Base-by-base conservation (phyloP, 2,888 invertebrate species). In the Drosophila helvetica region DNA sequence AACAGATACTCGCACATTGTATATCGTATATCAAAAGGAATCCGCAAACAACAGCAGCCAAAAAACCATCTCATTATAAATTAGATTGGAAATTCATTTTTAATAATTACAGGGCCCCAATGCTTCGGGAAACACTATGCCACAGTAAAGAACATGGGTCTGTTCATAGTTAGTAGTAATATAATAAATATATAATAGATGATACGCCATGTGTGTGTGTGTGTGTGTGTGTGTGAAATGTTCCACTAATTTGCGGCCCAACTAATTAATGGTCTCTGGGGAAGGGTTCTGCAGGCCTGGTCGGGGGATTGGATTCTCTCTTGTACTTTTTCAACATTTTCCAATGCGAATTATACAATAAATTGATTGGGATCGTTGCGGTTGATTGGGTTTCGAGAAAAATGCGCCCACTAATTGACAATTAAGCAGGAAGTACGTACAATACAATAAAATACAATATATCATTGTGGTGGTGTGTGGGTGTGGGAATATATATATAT, bases 211-310 rank as follows among this genome's bases (percentile, higher is more conserved):
- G 17, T 30, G 10, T 25, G 10, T 42, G 19, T 12, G 30, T 19
- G 9, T 55, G 19, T 12, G 19, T 48, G 8, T 61, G 66, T 71
- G 59, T 57, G 64, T 50, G 64, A 73, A 75, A 73, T 71, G 72
- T 79, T 83, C 81, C 78, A 87, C 87, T 86, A 86, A 86, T 86
- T 86, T 86, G 85, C 86, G 87, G 85, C 67, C 57, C 43, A 72
- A 73, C 86, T 87, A 86, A 86, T 86, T 86, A 83, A 86, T 86
- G 81, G 76, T 68, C 48, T 47, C 72, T 75, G 79, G 38, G 7
- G 0, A 38, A 38, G 38, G 71, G 58, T 74, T 58, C 53, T 5
- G 51, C 51, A 1, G 33, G n/a, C n/a, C n/a, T n/a, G n/a, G n/a
- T n/a, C n/a, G n/a, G n/a, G n/a, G n/a, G n/a, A n/a, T n/a, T n/a